These are phyloP conservation scores for Apis dorsata DNA, from an alignment of 1,140 invertebrate genomes.

Conservation along the genomic window DNA sequence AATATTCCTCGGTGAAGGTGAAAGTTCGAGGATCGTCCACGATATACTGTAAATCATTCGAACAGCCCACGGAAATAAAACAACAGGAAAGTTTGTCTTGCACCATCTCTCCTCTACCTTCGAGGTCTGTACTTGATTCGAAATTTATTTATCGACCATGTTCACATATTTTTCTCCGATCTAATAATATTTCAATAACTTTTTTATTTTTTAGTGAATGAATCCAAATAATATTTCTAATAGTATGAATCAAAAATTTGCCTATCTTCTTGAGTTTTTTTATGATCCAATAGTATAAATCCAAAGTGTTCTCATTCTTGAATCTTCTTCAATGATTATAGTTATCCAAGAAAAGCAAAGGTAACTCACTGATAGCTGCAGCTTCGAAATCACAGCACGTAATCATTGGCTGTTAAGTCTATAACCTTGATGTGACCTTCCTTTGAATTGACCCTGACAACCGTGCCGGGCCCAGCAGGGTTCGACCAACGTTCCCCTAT, in stretches of 20 bases:
- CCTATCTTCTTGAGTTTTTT: no score
- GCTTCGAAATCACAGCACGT: constrained; percentile 43
- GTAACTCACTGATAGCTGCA: constrained; percentile 14
- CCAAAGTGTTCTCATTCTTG: no score
- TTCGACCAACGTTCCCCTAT: constrained; percentile 35
- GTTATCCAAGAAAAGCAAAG: constrained; percentile 47
- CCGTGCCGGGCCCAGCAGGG: constrained; percentile 32
- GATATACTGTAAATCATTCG: constrained; percentile 37
- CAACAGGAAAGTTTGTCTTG: neutral
- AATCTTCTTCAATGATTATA: no score
- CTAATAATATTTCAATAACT: neutral
- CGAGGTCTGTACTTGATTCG: neutral
- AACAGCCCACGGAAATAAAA: constrained; percentile 21
- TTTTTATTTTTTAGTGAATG: no score
- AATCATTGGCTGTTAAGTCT: constrained; percentile 48
- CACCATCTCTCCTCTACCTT: neutral
- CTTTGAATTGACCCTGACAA: constrained; percentile 61
- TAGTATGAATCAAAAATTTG: no score
- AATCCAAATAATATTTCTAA: no score
- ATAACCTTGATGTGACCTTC: constrained; percentile 67
- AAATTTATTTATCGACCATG: constrained; percentile 26
- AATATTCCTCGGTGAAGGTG: constrained; percentile 56
- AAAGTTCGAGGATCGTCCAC: constrained; percentile 47
- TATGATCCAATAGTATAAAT: no score
- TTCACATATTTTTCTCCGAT: neutral